Evolutionary conservation across 2,888 invertebrate species (phyloP).

Genomic region (Trichopria drosophilae): DNA sequence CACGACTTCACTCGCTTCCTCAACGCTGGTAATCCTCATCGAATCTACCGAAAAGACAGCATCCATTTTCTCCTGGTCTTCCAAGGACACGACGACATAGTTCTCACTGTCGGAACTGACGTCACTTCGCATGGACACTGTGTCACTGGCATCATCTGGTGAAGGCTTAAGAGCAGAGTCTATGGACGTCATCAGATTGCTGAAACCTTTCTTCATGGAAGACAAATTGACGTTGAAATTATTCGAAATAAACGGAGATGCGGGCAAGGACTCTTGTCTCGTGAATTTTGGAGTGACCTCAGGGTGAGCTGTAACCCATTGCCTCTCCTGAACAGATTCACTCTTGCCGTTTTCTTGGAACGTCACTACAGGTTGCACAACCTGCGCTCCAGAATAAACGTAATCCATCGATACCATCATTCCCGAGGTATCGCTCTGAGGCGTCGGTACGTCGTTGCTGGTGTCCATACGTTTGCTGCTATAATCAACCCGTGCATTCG

Average conservation of each 20-base stretch:
- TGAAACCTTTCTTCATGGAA: conserved; percentile 82
- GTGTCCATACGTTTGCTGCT: conserved; percentile 50
- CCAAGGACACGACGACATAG: conserved; percentile 75
- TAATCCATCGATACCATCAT: conserved; percentile 57
- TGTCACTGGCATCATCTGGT: conserved; percentile 76
- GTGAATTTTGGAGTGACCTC: conserved; percentile 25
- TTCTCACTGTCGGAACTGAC: conserved; percentile 87
- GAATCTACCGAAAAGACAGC: conserved; percentile 58
- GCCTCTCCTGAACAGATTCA: conserved; percentile 5
- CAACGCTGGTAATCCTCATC: conserved; percentile 61
- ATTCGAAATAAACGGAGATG: conserved; percentile 51
- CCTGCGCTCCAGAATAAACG: conserved; percentile 13
- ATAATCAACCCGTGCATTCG: conserved; percentile 46
- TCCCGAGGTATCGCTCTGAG: conserved; percentile 55
- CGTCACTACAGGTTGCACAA: conserved; percentile 49
- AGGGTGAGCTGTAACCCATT: not conserved
- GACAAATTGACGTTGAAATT: conserved; percentile 65
- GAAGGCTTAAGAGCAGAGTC: conserved; percentile 77
- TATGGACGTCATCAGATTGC: conserved; percentile 79
- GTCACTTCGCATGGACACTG: conserved; percentile 76
- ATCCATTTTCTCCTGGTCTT: conserved; percentile 64
- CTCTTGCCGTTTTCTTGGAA: conserved; percentile 43
- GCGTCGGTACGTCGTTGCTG: conserved; percentile 51
- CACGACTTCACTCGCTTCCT: conserved; percentile 82
- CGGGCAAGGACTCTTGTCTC: conserved; percentile 36